Percentiles rank a stretch among this genome's conserved stretches.
phyloP scores from a whole-genome alignment of 2,797 vertebrate species.

The Molothrus ater region DNA sequence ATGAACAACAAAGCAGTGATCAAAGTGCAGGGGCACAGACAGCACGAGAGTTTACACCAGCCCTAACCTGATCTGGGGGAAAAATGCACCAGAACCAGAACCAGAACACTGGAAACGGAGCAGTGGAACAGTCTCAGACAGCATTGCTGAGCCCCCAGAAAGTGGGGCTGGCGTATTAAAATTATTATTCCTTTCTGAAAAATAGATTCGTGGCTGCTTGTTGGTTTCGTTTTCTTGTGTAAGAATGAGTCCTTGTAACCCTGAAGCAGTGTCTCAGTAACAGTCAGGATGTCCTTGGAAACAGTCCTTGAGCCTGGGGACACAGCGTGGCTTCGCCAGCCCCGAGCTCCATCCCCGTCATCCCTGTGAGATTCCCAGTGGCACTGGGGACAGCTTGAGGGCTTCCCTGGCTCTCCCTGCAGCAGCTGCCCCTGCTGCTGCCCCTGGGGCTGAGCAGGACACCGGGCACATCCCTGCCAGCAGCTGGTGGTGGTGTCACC shows the following conservation, averaged over 20 bases:
- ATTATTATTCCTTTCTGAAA: slow-evolving; percentile 39
- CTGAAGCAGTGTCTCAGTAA: slow-evolving; percentile 64
- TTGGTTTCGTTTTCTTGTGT: not conserved
- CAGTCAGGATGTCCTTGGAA: slow-evolving; percentile 64
- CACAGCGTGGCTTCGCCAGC: fast-evolving
- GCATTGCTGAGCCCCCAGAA: not conserved
- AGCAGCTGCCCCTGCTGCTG: not conserved
- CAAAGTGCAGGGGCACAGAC: not conserved
- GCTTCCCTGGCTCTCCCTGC: not conserved
- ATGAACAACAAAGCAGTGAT: not conserved
- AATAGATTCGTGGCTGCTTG: slow-evolving; percentile 3
- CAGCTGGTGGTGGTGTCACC: not conserved
- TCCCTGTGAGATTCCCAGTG: not conserved
- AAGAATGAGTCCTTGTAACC: slow-evolving; percentile 62
- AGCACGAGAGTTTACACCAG: not conserved
- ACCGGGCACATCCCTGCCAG: slow-evolving; percentile 29
- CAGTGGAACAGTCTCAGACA: not conserved
- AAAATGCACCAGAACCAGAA: not conserved
- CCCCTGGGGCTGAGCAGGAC: slow-evolving; percentile 31
- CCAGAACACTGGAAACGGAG: not conserved
- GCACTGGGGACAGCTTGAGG: not conserved
- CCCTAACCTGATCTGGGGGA: not conserved
- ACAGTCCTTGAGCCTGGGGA: slow-evolving; percentile 27
- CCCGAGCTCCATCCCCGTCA: not conserved
- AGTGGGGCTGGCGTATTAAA: not conserved